A percentile compares a stretch with the other conserved stretches of the same genome.
Evolutionary conservation across 2,888 invertebrate species (phyloP).

Genomic region (Elgonia sp.): DNA sequence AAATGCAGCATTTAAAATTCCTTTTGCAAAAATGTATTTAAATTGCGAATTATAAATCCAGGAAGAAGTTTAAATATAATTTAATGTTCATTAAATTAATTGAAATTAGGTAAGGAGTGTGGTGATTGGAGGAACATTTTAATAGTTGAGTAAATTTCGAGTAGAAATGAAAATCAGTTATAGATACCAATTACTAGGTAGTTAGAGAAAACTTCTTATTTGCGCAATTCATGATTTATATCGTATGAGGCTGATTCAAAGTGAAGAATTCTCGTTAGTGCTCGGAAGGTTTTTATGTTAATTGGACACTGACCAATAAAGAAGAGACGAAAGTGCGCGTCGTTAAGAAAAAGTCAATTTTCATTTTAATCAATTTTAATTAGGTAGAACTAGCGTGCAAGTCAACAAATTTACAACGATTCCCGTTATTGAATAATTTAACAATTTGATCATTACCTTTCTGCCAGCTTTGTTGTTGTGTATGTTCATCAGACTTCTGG

Average conservation of each 20-base stretch:
- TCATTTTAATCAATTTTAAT: slow-evolving; percentile 61
- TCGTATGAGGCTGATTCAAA: slow-evolving; percentile 58
- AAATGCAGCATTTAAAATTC: background rate
- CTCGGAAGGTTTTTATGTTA: slow-evolving; percentile 58
- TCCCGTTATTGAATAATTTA: slow-evolving; percentile 15
- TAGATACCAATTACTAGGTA: slow-evolving; percentile 53
- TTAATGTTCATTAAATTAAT: too few species aligned
- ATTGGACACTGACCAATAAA: slow-evolving; percentile 59
- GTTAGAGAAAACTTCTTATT: slow-evolving; percentile 69
- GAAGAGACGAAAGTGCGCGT: slow-evolving; percentile 36
- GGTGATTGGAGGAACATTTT: background rate
- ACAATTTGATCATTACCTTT: slow-evolving; percentile 90
- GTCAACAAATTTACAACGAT: slow-evolving; percentile 1
- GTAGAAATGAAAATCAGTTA: slow-evolving; percentile 39
- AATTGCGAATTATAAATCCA: too few species aligned
- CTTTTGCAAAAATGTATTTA: too few species aligned
- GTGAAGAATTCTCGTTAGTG: slow-evolving; percentile 65
- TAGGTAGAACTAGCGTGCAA: slow-evolving; percentile 21
- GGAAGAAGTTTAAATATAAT: too few species aligned
- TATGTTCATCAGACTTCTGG: slow-evolving; percentile 97
- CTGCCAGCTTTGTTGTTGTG: slow-evolving; percentile 98
- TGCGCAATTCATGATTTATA: slow-evolving; percentile 71
- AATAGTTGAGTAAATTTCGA: background rate
- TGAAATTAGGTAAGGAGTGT: too few species aligned
- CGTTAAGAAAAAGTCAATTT: slow-evolving; percentile 54